Conservation (phyloP, 2,797 vertebrate genomes). For the Oceanodroma leucorhoa region DNA sequence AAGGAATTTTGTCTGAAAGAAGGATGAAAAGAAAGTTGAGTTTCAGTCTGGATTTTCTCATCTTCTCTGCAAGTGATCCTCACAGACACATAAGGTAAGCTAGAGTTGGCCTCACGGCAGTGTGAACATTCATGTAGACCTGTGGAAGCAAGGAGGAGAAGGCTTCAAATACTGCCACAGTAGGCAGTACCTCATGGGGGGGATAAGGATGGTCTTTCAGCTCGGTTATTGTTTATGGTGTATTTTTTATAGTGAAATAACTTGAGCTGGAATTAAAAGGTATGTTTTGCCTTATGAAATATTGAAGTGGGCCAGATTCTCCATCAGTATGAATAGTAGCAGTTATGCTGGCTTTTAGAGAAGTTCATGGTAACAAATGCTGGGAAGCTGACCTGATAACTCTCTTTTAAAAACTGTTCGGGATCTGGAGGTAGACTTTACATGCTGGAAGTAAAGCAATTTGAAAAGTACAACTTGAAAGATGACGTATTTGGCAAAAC, state of each 20-base stretch:
- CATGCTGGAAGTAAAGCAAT: background rate
- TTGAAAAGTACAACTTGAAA: background rate
- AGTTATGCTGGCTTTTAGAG: background rate
- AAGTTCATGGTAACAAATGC: background rate
- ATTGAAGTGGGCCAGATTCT: background rate
- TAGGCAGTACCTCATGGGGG: background rate
- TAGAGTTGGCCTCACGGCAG: background rate
- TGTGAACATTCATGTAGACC: background rate
- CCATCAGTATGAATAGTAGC: background rate
- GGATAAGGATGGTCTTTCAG: background rate
- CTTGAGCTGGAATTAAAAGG: background rate
- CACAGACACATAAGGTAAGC: background rate
- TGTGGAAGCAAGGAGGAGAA: background rate
- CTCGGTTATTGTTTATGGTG: background rate
- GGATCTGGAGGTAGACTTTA: background rate
- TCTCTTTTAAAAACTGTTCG: background rate
- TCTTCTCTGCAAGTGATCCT: background rate
- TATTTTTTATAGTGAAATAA: background rate
- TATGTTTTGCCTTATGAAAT: background rate
- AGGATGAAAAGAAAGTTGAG: slow-evolving; percentile 27
- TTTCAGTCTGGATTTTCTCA: slow-evolving; percentile 17
- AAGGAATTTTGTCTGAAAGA: slow-evolving; percentile 73
- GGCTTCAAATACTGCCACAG: background rate
- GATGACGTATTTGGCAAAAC: background rate
- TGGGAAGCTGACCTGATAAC: background rate